These are phyloP conservation scores for Erannis defoliaria DNA, from an alignment of 2,888 invertebrate species.

Conservation along the genomic window DNA sequence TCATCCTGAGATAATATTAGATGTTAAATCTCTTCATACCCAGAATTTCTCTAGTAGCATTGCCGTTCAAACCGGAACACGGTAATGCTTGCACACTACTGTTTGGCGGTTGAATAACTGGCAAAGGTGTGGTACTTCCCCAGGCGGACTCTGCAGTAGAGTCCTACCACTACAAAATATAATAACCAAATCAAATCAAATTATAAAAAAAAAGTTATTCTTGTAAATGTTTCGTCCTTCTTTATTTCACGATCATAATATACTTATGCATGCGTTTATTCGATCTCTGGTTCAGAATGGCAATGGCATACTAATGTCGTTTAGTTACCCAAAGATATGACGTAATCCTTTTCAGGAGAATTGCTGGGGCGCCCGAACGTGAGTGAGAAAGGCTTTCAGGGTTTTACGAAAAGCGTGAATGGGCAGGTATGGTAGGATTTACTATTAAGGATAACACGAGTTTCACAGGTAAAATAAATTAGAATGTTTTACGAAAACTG, in stretches of 20 bases:
- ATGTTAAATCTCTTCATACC: too few relatives aligned
- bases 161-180: too few relatives aligned
- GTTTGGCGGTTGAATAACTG: too few relatives aligned
- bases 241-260: not conserved
- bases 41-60: too few relatives aligned
- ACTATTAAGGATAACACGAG: not conserved
- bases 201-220: not conserved
- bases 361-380: slow-evolving; percentile 9
- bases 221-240: not conserved
- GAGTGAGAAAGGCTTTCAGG: slow-evolving; percentile 5
- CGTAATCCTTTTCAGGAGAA: slow-evolving; percentile 25
- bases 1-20: too few relatives aligned
- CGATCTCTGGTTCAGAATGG: slow-evolving; percentile 14
- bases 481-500: not conserved
- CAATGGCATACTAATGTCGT: slow-evolving; percentile 29
- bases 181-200: too few relatives aligned
- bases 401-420: slow-evolving; percentile 2
- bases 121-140: too few relatives aligned
- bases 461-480: not conserved
- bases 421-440: slow-evolving; percentile 9
- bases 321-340: slow-evolving; percentile 23
- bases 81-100: too few relatives aligned
- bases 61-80: too few relatives aligned
- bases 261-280: slow-evolving; percentile 6
- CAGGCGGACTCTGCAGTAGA: too few relatives aligned